Evolutionary conservation across 2,888 invertebrate species (phyloP).

Genomic region (Pristionchus fissidentatus): DNA sequence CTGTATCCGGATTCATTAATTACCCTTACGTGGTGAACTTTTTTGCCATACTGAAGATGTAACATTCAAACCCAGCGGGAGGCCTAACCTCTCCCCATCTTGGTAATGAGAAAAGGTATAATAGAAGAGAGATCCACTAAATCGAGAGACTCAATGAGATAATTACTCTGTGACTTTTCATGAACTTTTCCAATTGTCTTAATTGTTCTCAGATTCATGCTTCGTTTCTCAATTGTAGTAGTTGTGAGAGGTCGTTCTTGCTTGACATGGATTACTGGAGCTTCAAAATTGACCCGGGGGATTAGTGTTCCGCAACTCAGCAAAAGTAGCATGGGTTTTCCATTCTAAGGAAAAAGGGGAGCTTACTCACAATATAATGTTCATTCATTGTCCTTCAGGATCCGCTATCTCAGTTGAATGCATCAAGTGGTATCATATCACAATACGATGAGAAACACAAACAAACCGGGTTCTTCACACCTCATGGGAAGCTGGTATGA

Average conservation of each 20-base stretch:
- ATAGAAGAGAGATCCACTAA: too few relatives aligned
- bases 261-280: not conserved
- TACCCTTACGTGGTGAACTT: not conserved
- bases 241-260: not conserved
- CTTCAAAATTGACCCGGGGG: constrained; percentile 2
- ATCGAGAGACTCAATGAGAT: constrained; percentile 9
- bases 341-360: not conserved
- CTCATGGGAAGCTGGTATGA: not conserved
- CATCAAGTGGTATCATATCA: constrained; percentile 14
- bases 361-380: not conserved
- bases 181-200: constrained; percentile 25
- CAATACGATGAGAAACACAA: constrained; percentile 24
- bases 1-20: constrained; percentile 23
- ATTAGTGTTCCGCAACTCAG: constrained; percentile 18
- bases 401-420: too few relatives aligned
- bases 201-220: constrained; percentile 16
- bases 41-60: constrained; percentile 15
- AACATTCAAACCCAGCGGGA: constrained; percentile 13
- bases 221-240: constrained; percentile 13
- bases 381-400: too few relatives aligned
- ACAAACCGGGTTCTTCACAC: constrained; percentile 8
- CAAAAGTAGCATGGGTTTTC: not conserved
- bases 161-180: constrained; percentile 9
- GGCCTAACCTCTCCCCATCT: constrained; percentile 17
- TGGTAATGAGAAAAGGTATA: constrained; percentile 18